Conservation (phyloP, 2,888 invertebrate genomes). For the Xiphydria camelus region DNA sequence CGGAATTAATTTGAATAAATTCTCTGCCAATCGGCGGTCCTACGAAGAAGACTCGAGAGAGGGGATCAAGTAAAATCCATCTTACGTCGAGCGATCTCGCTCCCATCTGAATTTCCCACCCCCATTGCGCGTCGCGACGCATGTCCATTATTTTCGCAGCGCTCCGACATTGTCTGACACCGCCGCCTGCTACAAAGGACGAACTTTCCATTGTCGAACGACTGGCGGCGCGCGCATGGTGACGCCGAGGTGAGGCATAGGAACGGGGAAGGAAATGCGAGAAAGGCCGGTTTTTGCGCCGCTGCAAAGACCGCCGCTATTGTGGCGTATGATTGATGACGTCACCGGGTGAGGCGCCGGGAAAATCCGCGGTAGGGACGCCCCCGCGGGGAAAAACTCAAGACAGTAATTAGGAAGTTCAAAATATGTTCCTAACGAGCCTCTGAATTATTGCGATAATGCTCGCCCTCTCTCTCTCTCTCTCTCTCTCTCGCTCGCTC, state of each 20-base stretch:
- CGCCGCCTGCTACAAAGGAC: constrained; percentile 41
- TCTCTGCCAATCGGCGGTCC: too few relatives aligned
- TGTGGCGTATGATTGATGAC: constrained; percentile 39
- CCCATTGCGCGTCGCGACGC: constrained; percentile 4
- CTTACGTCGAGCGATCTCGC: too few relatives aligned
- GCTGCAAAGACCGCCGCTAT: constrained; percentile 20
- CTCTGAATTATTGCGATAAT: neutral
- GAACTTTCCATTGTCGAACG: constrained; percentile 47
- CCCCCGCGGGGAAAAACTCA: constrained; percentile 19
- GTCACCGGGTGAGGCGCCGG: constrained; percentile 15
- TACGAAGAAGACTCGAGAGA: too few relatives aligned
- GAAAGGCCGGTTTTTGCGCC: constrained; percentile 18
- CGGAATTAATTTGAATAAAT: too few relatives aligned
- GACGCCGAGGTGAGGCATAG: constrained; percentile 4
- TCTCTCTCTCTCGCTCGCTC: too few relatives aligned
- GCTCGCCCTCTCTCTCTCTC: neutral
- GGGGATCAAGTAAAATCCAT: too few relatives aligned
- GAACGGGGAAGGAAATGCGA: constrained; percentile 2
- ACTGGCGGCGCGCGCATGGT: constrained; percentile 4
- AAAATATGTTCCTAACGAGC: constrained; percentile 5
- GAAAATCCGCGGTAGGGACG: too few relatives aligned
- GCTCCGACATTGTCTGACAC: constrained; percentile 39
- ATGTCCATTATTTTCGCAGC: constrained; percentile 19
- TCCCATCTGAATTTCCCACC: neutral
- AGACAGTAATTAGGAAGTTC: constrained; percentile 14